Conservation (phyloP, 2,113 vertebrate species). For the Macheiramphus alcinus region DNA sequence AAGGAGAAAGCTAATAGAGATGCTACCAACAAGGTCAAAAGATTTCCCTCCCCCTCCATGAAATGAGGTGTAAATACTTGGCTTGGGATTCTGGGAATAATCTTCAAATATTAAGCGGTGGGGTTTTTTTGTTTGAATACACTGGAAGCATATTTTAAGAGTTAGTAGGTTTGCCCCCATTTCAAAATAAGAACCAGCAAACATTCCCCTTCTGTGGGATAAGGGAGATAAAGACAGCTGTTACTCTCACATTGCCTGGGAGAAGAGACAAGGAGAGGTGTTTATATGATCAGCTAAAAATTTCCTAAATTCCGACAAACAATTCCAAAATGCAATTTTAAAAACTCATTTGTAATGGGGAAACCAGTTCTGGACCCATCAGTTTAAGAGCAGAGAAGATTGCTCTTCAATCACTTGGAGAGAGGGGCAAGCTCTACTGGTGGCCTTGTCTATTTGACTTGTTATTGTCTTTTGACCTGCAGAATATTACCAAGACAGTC, state of each 20-base stretch:
- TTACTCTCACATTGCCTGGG: background rate
- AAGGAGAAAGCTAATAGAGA: background rate
- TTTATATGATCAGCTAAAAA: background rate
- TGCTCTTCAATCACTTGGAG: background rate
- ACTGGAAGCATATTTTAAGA: background rate
- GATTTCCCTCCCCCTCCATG: background rate
- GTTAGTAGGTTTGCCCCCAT: background rate
- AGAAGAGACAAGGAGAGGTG: background rate
- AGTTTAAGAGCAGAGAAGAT: background rate
- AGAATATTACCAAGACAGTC: background rate
- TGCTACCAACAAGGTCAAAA: background rate
- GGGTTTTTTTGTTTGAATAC: background rate
- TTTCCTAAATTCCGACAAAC: background rate
- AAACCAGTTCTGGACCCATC: background rate
- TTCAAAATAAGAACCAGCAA: conserved; percentile 18
- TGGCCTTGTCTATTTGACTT: background rate
- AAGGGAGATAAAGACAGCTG: background rate
- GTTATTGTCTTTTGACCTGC: background rate
- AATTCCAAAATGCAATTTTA: background rate
- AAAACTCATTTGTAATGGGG: background rate
- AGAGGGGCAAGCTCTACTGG: background rate
- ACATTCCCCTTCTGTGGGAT: background rate
- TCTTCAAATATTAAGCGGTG: background rate
- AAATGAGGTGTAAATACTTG: background rate
- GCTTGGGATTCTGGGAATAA: background rate